Base-by-base conservation (phyloP, 2,888 invertebrate genomes). In the Aquatica leii region DNA sequence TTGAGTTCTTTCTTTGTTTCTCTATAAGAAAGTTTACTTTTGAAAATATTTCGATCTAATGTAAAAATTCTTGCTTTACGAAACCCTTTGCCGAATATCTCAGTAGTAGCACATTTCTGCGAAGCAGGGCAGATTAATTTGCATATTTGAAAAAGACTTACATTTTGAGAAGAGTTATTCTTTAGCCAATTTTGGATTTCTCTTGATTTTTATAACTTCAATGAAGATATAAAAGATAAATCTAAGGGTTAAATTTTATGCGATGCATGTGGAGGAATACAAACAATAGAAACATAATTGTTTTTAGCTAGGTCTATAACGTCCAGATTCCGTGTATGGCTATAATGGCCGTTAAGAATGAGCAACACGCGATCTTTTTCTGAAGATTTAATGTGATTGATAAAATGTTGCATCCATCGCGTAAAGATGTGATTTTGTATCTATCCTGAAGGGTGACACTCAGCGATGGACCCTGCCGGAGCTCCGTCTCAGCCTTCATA, bases 381-480 rank as follows among this genome's bases (percentile, higher is more conserved):
- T 15, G 46, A 46, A 17, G 46, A 17, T n/a, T n/a, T n/a, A n/a
- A n/a, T n/a, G n/a, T n/a, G n/a, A n/a, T n/a, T n/a, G n/a, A n/a
- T n/a, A n/a, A n/a, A n/a, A n/a, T n/a, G n/a, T n/a, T n/a, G n/a
- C n/a, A n/a, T n/a, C n/a, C n/a, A n/a, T n/a, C n/a, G n/a, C n/a
- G n/a, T n/a, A n/a, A n/a, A n/a, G n/a, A n/a, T n/a, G n/a, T n/a
- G n/a, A n/a, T n/a, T n/a, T 17, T 78, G 76, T 9, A 79, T 72
- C 77, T 77, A 79, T 15, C 76, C 74, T 41, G 73, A 76, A 51
- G 69, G 68, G 51, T 77, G 75, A 8, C 40, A 40, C 40, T 40
- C 40, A 14, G 40, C 40, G 40, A 40, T 40, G n/a, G 40, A n/a
- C 40, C 6, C 40, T 6, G 40, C 40, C n/a, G 40, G 2, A 40